Percentiles rank a stretch among this genome's conserved stretches.
phyloP scores from a whole-genome alignment of 2,888 invertebrate genomes.

The Pandemis cinnamomeana region DNA sequence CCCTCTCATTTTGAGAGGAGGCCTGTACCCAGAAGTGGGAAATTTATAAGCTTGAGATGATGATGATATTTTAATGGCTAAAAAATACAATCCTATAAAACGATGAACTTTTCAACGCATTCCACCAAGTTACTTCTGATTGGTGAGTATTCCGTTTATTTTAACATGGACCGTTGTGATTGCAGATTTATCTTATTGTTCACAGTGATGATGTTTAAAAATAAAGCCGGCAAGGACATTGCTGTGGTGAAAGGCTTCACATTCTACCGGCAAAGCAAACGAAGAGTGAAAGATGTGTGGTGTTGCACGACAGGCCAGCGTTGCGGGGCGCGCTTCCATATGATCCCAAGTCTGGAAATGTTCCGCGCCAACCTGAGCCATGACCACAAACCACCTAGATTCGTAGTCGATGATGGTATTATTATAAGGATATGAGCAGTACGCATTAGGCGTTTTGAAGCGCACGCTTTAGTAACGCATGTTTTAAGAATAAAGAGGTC shows the following conservation, averaged over 20 bases:
- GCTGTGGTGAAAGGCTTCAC: background rate
- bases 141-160: too few relatives aligned
- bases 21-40: too few relatives aligned
- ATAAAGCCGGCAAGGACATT: background rate
- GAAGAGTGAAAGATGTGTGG: constrained; percentile 4
- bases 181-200: background rate
- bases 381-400: constrained; percentile 6
- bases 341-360: background rate
- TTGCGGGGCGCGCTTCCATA: constrained; percentile 16
- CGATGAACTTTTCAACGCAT: too few relatives aligned
- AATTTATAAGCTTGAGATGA: too few relatives aligned
- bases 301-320: background rate
- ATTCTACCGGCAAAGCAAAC: constrained; percentile 4
- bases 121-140: too few relatives aligned
- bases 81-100: too few relatives aligned
- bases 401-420: constrained; percentile 15
- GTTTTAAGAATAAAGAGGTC: too few relatives aligned
- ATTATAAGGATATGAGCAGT: constrained; percentile 5
- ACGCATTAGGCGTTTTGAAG: too few relatives aligned
- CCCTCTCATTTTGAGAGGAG: too few relatives aligned
- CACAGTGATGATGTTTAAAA: background rate
- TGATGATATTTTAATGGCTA: too few relatives aligned
- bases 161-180: background rate
- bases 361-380: constrained; percentile 1
- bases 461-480: too few relatives aligned